Percentiles rank a stretch among this genome's conserved stretches.
phyloP scores from a whole-genome alignment of 2,113 vertebrate genomes.

The Microtus montanus region DNA sequence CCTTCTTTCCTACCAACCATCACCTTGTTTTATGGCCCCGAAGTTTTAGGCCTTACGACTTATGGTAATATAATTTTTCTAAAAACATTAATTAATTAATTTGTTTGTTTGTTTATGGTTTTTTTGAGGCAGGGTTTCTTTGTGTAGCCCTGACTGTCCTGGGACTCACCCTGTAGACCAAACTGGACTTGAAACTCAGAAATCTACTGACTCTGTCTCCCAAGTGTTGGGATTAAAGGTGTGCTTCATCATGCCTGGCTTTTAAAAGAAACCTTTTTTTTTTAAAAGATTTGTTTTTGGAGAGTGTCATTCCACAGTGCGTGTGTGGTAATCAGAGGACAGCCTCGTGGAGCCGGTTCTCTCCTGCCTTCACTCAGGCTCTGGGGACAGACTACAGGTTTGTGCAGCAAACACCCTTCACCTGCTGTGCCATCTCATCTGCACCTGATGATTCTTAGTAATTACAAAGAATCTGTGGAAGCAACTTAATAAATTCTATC shows the following conservation, averaged over 20 bases:
- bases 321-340: background rate
- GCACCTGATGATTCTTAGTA: background rate
- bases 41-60: slow-evolving; percentile 34
- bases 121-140: background rate
- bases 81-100: background rate
- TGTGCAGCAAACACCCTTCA: background rate
- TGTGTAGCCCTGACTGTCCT: background rate
- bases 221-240: background rate
- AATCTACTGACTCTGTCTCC: background rate
- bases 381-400: background rate
- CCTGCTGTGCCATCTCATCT: background rate
- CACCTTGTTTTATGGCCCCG: background rate
- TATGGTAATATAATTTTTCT: background rate
- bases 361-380: background rate
- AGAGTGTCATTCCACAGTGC: background rate
- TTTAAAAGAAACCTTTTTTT: background rate
- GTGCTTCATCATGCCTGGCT: too few relatives aligned
- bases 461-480: slow-evolving; percentile 25
- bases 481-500: slow-evolving; percentile 10
- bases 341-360: background rate
- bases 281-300: background rate
- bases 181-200: background rate
- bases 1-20: background rate
- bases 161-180: background rate
- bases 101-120: background rate